Evolutionary conservation across 2,888 invertebrate genomes (phyloP), one percentile per base, ranked within the genome.

Genomic region (Epirrhoe tristata): DNA sequence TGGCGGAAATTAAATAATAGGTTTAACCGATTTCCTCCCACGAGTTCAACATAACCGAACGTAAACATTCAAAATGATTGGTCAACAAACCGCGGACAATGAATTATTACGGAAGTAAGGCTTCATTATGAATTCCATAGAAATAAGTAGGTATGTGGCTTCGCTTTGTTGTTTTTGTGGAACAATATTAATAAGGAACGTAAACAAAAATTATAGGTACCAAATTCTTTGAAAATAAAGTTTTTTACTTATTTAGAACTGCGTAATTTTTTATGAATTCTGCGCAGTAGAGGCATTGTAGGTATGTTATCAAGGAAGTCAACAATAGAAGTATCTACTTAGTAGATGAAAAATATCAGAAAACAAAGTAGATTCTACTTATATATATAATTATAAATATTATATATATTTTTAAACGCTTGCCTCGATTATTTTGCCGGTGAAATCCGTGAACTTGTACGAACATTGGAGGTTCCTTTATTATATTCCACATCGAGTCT

Each of bases 91-190:
- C 53, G 17, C 14, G 24, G n/a, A 12, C 39, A 39, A 51, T 39
- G 34, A 39, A 64, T 61, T 55, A 46, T 68, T 67, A 56, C 39
- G 48, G 56, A 67, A 67, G n/a, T 59, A 60, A 51, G 60, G 58
- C 34, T 68, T 64, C 64, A 43, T 52, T 57, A 17, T 43, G 12
- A 43, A 53, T 48, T 14, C 51, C 34, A 12, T 7, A 31, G 12
- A 32, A 52, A 31, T 16, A n/a, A n/a, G n/a, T n/a, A n/a, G n/a
- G n/a, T n/a, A 43, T 60, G 67, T 55, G 55, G 52, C 59, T 60
- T 60, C 53, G 36, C 24, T 24, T 48, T 56, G 39, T 50, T 63
- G 32, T 60, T 67, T 48, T 57, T 53, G 48, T 53, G 6, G 36
- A 58, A 65, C 51, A 64, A 68, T 61, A 53, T 31, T 3, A 14